Conservation (phyloP, 2,888 invertebrate species). For the Morpho deidamia region DNA sequence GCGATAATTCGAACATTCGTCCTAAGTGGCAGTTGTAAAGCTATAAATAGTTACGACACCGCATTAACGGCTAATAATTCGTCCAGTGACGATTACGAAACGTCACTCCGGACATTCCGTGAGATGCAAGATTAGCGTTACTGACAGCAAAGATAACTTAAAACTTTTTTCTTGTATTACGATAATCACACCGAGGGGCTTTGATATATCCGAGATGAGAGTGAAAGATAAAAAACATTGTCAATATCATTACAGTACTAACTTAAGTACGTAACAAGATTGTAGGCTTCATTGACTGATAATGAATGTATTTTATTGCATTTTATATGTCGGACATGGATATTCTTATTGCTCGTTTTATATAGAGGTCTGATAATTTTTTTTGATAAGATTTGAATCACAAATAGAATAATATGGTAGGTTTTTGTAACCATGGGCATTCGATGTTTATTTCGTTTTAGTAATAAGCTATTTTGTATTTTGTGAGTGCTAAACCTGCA, state of each 20-base stretch:
- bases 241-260: slow-evolving; percentile 61
- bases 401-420: background rate
- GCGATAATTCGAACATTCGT: slow-evolving; percentile 50
- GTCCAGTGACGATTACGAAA: slow-evolving; percentile 63
- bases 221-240: slow-evolving; percentile 57
- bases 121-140: slow-evolving; percentile 60
- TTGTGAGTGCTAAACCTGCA: too few relatives aligned
- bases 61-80: slow-evolving; percentile 66
- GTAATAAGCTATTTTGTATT: too few relatives aligned
- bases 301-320: slow-evolving; percentile 61
- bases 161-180: slow-evolving; percentile 57
- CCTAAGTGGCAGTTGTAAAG: slow-evolving; percentile 56
- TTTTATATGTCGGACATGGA: slow-evolving; percentile 33
- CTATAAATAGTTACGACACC: slow-evolving; percentile 53
- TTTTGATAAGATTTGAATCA: background rate
- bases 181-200: slow-evolving; percentile 43
- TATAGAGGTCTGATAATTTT: slow-evolving; percentile 12
- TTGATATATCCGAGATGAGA: slow-evolving; percentile 46
- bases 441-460: too few relatives aligned
- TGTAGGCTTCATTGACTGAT: slow-evolving; percentile 52
- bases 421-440: too few relatives aligned
- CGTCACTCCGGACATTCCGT: slow-evolving; percentile 50
- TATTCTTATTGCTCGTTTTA: slow-evolving; percentile 41
- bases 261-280: slow-evolving; percentile 56
- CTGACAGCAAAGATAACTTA: slow-evolving; percentile 59